Base-by-base conservation (phyloP, 2,888 invertebrate genomes). In the Muschampia plurimacula region DNA sequence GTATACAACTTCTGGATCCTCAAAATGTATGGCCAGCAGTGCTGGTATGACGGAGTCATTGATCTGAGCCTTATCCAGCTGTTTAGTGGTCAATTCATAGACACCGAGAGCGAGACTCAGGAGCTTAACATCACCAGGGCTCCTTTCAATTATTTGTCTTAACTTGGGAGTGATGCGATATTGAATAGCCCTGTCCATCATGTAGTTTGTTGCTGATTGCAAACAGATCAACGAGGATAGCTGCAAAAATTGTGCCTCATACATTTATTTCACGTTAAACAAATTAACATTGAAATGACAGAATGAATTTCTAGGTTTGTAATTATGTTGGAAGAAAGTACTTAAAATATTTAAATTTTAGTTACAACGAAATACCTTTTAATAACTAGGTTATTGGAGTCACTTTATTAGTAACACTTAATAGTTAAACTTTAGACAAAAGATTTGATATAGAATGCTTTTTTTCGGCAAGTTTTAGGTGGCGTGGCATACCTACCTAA, bases 21-120 rank as follows among this genome's bases (percentile, higher is more conserved):
- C 96, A 66, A 98, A 96, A 76, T 97, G 96, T 81, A 98, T 97
- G 80, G 97, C 97, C 84, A 97, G 97, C 46, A 99, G 95, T 77
- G 99, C 95, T 0, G 99, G 99, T 78, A 99, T 95, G 63, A 99
- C 97, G 82, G 98, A 97, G 82, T 98, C 98, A 81, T 98, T 96
- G 74, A 99, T 97, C 89, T 98, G 97, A 74, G 96, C 96, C 83
- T 97, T 96, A 81, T 99, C 98, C 78, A 99, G 95, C 79, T 97
- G 96, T 80, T 97, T 96, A 77, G 99, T 93, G 22, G 98, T 97
- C 82, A 96, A 96, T 88, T 98, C 98, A 69, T 96, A 96, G 85
- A 97, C 97, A 22, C 96, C 96, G 4, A 98, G 93, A 13, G 97
- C 96, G 81, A 97, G 96, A 80, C 97, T 96, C 57, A 97, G 96